phyloP scores from a whole-genome alignment of 2,797 vertebrate genomes.

The Diplodus puntazzo region DNA sequence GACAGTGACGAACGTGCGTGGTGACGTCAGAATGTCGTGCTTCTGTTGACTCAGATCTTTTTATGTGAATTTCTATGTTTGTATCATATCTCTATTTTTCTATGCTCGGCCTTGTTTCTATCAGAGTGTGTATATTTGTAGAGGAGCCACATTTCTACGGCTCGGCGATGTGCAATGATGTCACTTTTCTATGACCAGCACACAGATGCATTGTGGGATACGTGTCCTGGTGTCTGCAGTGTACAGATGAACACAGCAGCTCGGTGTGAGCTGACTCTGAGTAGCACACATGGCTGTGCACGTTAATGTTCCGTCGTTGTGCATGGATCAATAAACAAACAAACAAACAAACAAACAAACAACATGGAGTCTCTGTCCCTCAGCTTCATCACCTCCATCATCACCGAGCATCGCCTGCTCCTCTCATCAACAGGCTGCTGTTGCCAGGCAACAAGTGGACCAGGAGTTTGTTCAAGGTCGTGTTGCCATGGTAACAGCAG shows the following conservation, averaged over 20 bases:
- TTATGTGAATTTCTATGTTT: constrained; percentile 67
- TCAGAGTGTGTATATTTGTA: constrained; percentile 54
- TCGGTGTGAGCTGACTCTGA: constrained; percentile 56
- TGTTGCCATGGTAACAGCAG: constrained; percentile 48
- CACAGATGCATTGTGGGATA: constrained; percentile 66
- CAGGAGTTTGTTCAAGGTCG: constrained; percentile 13
- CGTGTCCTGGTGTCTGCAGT: constrained; percentile 30
- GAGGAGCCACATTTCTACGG: constrained; percentile 24
- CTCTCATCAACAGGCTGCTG: constrained; percentile 48
- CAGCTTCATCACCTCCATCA: neutral
- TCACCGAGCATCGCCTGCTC: neutral
- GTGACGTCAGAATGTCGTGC: constrained; percentile 64
- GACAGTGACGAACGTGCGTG: constrained; percentile 48
- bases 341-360: constrained; percentile 21
- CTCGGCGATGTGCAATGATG: constrained; percentile 33
- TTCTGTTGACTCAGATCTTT: constrained; percentile 44
- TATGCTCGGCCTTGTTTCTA: constrained; percentile 64
- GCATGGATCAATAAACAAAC: constrained; percentile 76
- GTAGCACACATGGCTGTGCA: constrained; percentile 70
- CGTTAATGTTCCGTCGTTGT: constrained; percentile 59
- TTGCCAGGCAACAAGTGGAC: constrained; percentile 50
- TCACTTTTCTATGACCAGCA: constrained; percentile 65
- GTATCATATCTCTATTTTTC: constrained; percentile 78
- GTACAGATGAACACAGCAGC: constrained; percentile 15
- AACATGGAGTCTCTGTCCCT: constrained; percentile 1